Percentiles rank a stretch among this genome's conserved stretches.
Conservation (phyloP, 2,797 vertebrate genomes). For the Sebastiscus albofasciatus region DNA sequence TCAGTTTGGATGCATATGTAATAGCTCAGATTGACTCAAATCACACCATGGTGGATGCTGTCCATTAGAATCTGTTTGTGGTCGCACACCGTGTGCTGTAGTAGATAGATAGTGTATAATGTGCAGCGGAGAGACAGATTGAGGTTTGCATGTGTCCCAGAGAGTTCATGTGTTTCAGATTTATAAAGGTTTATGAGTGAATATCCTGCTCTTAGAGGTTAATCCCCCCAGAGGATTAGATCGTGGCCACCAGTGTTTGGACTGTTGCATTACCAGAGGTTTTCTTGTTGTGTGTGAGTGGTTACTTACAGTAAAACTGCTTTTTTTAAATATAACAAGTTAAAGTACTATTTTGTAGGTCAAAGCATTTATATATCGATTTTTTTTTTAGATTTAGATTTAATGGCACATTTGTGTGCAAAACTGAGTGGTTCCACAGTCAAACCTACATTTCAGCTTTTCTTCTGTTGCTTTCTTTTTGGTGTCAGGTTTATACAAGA, state of each 20-base stretch:
- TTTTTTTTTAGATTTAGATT: not conserved
- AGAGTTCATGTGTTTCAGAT: conserved; percentile 70
- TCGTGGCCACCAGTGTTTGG: conserved; percentile 39
- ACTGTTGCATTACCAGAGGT: conserved; percentile 27
- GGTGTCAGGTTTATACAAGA: not conserved
- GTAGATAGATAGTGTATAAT: conserved; percentile 5
- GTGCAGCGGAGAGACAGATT: conserved; percentile 60
- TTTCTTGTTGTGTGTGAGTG: conserved; percentile 10
- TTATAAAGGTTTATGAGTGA: conserved; percentile 74
- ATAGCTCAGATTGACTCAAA: conserved; percentile 10
- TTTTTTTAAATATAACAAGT: conserved; percentile 9
- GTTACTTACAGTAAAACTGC: conserved; percentile 19
- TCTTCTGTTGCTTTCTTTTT: not conserved
- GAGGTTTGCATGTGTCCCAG: conserved; percentile 64
- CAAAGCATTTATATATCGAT: not conserved
- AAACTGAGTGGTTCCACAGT: not conserved
- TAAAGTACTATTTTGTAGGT: not conserved
- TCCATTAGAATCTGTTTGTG: conserved; percentile 14
- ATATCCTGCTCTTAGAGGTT: conserved; percentile 75
- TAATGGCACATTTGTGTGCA: not conserved
- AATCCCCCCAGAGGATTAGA: conserved; percentile 73
- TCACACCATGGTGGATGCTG: conserved; percentile 3
- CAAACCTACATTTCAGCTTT: not conserved
- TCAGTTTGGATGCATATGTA: not conserved
- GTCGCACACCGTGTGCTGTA: not conserved